Conservation (phyloP, 2,113 vertebrate species). For the Pycnonotus jocosus region DNA sequence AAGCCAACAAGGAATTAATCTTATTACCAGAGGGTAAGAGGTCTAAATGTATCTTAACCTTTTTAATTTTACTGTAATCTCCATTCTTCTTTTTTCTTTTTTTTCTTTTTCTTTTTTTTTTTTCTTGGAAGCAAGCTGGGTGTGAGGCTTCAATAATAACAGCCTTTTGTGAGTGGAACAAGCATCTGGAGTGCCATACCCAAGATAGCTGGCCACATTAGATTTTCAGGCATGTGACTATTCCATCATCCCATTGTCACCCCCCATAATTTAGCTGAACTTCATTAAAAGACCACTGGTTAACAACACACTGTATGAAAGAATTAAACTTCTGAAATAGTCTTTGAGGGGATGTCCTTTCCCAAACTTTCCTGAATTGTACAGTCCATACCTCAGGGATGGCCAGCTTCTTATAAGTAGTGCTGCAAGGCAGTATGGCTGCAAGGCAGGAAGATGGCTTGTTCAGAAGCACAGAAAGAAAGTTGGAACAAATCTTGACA, state of each 20-base stretch:
- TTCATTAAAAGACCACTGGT: not conserved
- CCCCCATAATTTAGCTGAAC: not conserved
- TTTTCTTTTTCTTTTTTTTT: not conserved
- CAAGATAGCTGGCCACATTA: not conserved
- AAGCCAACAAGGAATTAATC: constrained; percentile 13
- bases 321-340: not conserved
- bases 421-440: too few relatives aligned
- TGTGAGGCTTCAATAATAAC: not conserved
- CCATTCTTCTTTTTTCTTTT: accelerated
- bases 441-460: not conserved
- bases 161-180: not conserved
- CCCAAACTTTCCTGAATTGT: not conserved
- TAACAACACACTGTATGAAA: not conserved
- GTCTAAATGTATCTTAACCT: constrained; percentile 3
- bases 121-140: not conserved
- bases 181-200: not conserved
- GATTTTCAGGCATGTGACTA: not conserved
- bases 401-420: not conserved
- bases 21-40: constrained; percentile 1
- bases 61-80: not conserved
- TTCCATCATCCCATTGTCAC: not conserved
- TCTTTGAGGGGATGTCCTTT: not conserved
- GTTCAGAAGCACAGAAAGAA: not conserved
- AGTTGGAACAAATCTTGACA: not conserved
- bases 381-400: not conserved